A percentile compares a stretch with the other conserved stretches of the same genome.
These are phyloP conservation scores for Gymnocephalus cernua DNA, from an alignment of 2,113 vertebrate genomes.

Conservation along the genomic window DNA sequence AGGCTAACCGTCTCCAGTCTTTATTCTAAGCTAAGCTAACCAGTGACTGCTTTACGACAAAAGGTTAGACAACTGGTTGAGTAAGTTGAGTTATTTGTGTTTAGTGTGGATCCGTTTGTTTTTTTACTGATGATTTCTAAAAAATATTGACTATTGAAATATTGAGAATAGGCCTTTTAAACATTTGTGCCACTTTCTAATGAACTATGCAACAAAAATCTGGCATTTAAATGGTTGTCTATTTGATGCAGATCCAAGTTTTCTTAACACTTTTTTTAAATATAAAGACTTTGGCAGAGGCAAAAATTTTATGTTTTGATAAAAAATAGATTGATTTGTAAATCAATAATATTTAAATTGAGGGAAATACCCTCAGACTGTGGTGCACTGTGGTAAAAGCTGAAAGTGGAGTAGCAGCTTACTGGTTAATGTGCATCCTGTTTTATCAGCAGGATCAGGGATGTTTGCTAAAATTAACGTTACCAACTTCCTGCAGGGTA, in stretches of 20 bases:
- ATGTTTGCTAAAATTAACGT: constrained; percentile 51
- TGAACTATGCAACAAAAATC: too few relatives aligned
- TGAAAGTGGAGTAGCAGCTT: constrained; percentile 1
- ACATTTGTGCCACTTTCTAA: too few relatives aligned
- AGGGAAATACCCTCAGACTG: neutral
- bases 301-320: too few relatives aligned
- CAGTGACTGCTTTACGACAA: neutral
- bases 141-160: too few relatives aligned
- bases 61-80: neutral
- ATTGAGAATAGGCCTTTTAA: too few relatives aligned
- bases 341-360: neutral
- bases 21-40: too few relatives aligned
- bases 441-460: constrained; percentile 50
- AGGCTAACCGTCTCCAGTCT: too few relatives aligned
- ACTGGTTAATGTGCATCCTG: constrained; percentile 31
- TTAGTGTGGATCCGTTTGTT: neutral
- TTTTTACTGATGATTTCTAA: too few relatives aligned
- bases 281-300: too few relatives aligned
- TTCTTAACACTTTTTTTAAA: neutral
- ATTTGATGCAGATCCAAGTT: neutral
- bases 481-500: constrained; percentile 31
- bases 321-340: too few relatives aligned
- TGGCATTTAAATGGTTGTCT: neutral
- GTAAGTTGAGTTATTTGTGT: neutral
- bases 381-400: neutral